Base-by-base conservation (phyloP, 1,140 invertebrate species). In the Mizuhopecten yessoensis region DNA sequence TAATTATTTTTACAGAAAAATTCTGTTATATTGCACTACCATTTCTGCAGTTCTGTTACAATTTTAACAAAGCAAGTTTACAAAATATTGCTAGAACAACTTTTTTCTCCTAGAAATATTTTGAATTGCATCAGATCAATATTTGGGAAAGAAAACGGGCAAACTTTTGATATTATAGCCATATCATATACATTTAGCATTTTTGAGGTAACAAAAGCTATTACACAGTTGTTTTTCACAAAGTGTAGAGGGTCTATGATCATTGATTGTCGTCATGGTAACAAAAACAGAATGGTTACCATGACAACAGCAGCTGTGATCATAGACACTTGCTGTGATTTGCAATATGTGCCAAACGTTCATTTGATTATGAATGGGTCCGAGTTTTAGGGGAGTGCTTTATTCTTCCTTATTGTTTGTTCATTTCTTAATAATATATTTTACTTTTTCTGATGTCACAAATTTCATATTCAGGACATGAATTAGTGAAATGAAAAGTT, bases 281-380 rank as follows among this genome's bases (percentile, higher is more conserved):
- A 75, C 57, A 75, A 75, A 45, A 75, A 75, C 57, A 75, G 57
- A 75, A 75, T 75, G 57, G 57, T 29, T 75, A 75, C 57, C 57
- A 29, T 75, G 57, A 29, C 57, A n/a, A 75, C 57, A n/a, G n/a
- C n/a, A n/a, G 17, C 23, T 75, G 11, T 75, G 57, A 75, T 75
- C n/a, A 75, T 29, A 29, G 57, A 75, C n/a, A 29, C 57, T 29
- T 75, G n/a, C n/a, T n/a, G 57, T 75, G 57, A 75, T 75, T n/a
- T 75, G n/a, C 57, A 75, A 29, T 75, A 75, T 75, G 57, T 75
- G 57, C 57, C 57, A 75, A 75, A 75, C 57, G n/a, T 13, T 75
- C 0, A 75, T 75, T 9, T 9, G 57, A 75, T 75, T 75, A 13
- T 75, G 57, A 45, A 13, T 17, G 42, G 29, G 57, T 75, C 57